A percentile compares a stretch with the other conserved stretches of the same genome.
These are phyloP conservation scores for Bufo gargarizans DNA, from an alignment of 2,113 vertebrate species.

Conservation along the genomic window DNA sequence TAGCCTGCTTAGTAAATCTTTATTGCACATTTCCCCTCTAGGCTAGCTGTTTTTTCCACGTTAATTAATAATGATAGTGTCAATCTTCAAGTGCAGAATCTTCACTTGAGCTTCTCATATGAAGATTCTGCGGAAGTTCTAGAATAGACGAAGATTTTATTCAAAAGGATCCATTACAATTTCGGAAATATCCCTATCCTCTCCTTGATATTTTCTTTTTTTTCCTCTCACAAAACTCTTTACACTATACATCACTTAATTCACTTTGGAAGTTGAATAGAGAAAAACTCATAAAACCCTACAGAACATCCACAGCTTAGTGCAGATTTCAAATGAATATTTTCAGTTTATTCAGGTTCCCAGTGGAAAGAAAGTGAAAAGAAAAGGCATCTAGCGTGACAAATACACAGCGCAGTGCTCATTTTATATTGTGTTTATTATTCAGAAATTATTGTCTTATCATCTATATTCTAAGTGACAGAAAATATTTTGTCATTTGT, in stretches of 20 bases:
- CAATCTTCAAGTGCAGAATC: not conserved
- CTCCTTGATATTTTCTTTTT: not conserved
- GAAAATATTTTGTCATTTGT: not conserved
- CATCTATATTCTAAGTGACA: not conserved
- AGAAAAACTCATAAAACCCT: constrained; percentile 1
- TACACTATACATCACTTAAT: not conserved
- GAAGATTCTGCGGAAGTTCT: constrained; percentile 15
- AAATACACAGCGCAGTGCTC: not conserved
- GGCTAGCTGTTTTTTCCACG: constrained; percentile 18
- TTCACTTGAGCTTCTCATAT: not conserved
- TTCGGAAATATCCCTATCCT: not conserved
- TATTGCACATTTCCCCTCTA: constrained; percentile 17
- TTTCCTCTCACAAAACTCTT: not conserved
- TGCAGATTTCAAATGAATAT: not conserved
- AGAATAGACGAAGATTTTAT: not conserved
- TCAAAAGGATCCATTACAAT: not conserved
- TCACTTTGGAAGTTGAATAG: not conserved
- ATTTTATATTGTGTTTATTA: not conserved
- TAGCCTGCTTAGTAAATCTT: not conserved
- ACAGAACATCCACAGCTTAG: not conserved
- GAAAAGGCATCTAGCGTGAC: not conserved
- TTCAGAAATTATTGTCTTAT: not conserved
- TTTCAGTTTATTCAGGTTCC: not conserved
- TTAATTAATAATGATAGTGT: constrained; percentile 46
- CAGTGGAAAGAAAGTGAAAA: constrained; percentile 7